Base-by-base conservation (phyloP, 2,888 invertebrate species). In the Cremastinae sp. region DNA sequence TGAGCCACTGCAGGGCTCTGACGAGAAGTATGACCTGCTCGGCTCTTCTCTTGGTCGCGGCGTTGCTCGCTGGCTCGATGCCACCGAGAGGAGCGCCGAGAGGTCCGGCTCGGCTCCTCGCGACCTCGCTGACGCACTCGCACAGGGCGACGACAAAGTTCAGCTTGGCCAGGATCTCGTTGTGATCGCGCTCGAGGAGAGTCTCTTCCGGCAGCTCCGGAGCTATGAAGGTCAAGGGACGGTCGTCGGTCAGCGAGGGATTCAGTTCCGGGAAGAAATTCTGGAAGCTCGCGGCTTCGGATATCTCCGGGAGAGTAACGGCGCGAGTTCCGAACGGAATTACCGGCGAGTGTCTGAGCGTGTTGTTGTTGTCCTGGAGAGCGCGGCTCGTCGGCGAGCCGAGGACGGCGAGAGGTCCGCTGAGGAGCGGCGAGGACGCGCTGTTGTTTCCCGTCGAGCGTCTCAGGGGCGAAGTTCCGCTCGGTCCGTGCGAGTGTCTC, bases 131-230 rank as follows among this genome's bases (percentile, higher is more conserved):
- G 74, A 99, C 95, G 88, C 98, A 97, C 89, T 98, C 98, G 80
- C 97, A 97, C 79, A 99, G 92, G 78, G 98, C 97, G 85, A 98
- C 92, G 79, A 99, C 98, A 91, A 99, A 99, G 91, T 98, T 97
- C 82, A 99, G 92, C 91, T 99, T 99, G 16, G 98, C 97, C 90
- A 99, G 92, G 53, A 97, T 98, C 90, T 98, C 97, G 91, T 97
- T 98, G 91, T 98, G 98, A 91, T 97, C 97, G 88, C 96, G 95
- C 94, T 97, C 97, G 85, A 98, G 93, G 56, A 98, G 93, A 12
- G 98, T 98, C 91, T 99, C 98, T 90, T 98, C 97, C 66, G 97
- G 96, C 84, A 99, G 91, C 89, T 98, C 97, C 10, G 98, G 98
- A 14, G 97, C 95, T 86, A 96, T 94, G 91, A 96, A 96, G 82